Conservation (phyloP, 2,888 invertebrate species). For the Ennomos quercinarius region DNA sequence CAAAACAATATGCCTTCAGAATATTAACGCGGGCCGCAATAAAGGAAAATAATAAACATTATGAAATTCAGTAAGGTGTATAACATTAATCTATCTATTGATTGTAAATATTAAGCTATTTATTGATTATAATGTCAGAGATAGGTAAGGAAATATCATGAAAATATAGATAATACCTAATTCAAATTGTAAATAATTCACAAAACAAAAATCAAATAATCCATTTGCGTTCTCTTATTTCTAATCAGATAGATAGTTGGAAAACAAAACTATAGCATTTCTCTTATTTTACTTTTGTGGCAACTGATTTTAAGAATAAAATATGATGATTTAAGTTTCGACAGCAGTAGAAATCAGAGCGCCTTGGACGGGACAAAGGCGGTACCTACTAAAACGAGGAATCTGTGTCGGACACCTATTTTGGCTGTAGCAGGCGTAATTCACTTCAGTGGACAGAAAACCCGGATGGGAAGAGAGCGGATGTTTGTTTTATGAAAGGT, state of each 20-base stretch:
- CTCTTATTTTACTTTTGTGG: conserved; percentile 15
- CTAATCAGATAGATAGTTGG: no score
- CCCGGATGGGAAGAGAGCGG: conserved; percentile 9
- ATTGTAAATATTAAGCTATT: no score
- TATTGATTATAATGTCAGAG: background rate
- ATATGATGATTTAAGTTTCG: conserved; percentile 27
- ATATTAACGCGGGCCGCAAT: conserved; percentile 43
- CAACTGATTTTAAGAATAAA: conserved; percentile 14
- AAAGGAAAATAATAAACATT: conserved; percentile 44
- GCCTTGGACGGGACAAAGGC: conserved; percentile 19
- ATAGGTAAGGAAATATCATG: no score
- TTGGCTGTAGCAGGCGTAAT: conserved; percentile 53
- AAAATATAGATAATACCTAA: no score
- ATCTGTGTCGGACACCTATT: conserved; percentile 53
- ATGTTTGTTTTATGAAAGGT: conserved; percentile 4
- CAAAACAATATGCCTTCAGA: conserved; percentile 45
- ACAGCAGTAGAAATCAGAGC: conserved; percentile 12
- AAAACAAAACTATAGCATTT: background rate
- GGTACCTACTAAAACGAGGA: conserved; percentile 37
- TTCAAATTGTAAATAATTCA: no score
- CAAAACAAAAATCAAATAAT: no score
- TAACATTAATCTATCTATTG: no score
- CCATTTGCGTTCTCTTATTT: no score
- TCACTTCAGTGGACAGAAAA: conserved; percentile 49
- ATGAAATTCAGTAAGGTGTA: conserved; percentile 19